Base-by-base conservation (phyloP, 2,888 invertebrate species). In the Tenthredo distinguenda region DNA sequence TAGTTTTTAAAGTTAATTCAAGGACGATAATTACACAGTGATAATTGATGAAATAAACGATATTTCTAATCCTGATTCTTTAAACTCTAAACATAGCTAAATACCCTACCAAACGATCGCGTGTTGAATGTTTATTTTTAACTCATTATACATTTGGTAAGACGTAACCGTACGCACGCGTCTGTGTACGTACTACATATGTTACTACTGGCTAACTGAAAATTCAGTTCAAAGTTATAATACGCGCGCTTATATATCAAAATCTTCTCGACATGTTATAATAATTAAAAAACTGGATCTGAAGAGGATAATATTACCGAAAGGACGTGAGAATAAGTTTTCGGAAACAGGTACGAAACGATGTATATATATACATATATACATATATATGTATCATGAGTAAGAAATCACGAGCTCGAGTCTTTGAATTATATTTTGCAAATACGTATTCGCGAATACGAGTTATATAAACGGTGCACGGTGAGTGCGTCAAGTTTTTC, bases 61-160 rank as follows among this genome's bases (percentile, higher is more conserved):
- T 62, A 62, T 62, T 62, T 26, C 26, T 21, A 62, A 37, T 71
- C 31, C 7, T 34, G 6, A 12, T 68, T 12, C 43, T 43, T 40
- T 7, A 50, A 74, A 40, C 9, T 18, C 77, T 50, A 50, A 55
- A 47, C 77, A 77, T 77, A 77, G 26, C 43, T 74, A 40, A 21
- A 34, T 34, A 40, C 72, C 21, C 37, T 40, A 40, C 37, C 40
- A 31, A 26, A 81, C 62, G 81, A 62, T 37, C 37, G 62, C 81
- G 62, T 37, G 47, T 77, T n/a, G 12, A 81, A 81, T 47, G 62
- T 81, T 62, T 81, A 81, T 81, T 81, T 81, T 62, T 81, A 81
- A 62, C 81, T 62, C 62, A 40, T 81, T 43, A 74, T 43, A 74
- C 40, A 74, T 74, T 43, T 26, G 72, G 31, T 37, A n/a, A 71